Percentiles rank a stretch among this genome's conserved stretches.
Evolutionary conservation across 2,113 vertebrate genomes (phyloP).

Genomic region (Deroptyus accipitrinus): DNA sequence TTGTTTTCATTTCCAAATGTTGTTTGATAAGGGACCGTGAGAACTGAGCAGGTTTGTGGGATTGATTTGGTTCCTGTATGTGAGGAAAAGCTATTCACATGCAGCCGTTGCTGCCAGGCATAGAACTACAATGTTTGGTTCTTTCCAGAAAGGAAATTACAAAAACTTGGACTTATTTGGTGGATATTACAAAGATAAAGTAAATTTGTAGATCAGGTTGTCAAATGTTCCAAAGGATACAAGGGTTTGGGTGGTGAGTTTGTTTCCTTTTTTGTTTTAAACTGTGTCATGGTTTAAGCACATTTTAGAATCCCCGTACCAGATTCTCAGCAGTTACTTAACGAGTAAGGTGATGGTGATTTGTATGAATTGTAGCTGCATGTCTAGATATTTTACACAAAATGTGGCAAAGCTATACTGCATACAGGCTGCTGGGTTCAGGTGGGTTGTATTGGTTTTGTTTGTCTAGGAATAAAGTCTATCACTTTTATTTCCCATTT

Average conservation of each 20-base stretch:
- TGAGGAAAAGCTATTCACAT: not conserved
- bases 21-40: not conserved
- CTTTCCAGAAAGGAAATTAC: not conserved
- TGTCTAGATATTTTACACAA: not conserved
- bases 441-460: fast-evolving
- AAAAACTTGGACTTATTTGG: not conserved
- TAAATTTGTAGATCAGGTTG: not conserved
- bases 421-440: not conserved
- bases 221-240: not conserved
- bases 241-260: not conserved
- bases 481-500: not conserved
- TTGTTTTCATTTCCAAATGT: not conserved
- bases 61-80: not conserved
- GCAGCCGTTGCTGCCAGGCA: not conserved
- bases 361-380: not conserved
- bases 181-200: not conserved
- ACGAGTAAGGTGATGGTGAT: not conserved
- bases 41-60: not conserved
- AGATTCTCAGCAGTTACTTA: not conserved
- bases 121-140: not conserved
- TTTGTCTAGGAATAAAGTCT: not conserved
- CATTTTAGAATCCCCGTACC: not conserved
- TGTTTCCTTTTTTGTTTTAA: not conserved
- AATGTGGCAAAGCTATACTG: not conserved
- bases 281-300: not conserved